These are phyloP conservation scores for Seira musarum DNA, from an alignment of 2,888 invertebrate genomes.

Conservation along the genomic window DNA sequence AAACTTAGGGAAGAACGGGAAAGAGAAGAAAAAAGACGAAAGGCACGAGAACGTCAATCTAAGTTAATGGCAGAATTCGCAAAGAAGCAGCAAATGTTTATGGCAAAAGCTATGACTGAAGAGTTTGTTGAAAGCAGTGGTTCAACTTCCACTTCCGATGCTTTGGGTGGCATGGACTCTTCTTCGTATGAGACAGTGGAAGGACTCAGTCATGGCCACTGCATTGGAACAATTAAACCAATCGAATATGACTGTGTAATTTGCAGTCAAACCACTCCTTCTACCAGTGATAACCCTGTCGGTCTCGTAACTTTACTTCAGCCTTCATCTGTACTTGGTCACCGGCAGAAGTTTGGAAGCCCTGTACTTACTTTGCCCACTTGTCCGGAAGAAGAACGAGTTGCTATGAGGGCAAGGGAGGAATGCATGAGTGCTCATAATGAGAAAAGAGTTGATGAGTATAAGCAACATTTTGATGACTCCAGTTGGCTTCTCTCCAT, in stretches of 20 bases:
- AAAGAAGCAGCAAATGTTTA: conserved; percentile 90
- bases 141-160: conserved; percentile 57
- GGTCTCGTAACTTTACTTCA: conserved; percentile 91
- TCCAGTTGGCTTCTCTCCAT: conserved; percentile 86
- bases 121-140: conserved; percentile 74
- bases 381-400: conserved; percentile 78
- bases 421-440: conserved; percentile 83
- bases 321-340: conserved; percentile 91
- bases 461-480: conserved; percentile 83
- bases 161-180: conserved; percentile 13
- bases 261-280: conserved; percentile 91
- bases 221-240: conserved; percentile 70
- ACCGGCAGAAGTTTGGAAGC: conserved; percentile 71
- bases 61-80: conserved; percentile 96
- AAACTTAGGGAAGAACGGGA: conserved; percentile 79
- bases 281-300: conserved; percentile 87
- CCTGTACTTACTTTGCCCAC: conserved; percentile 78
- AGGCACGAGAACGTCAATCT: conserved; percentile 91
- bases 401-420: conserved; percentile 74
- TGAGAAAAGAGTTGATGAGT: conserved; percentile 83
- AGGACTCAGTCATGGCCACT: conserved; percentile 72
- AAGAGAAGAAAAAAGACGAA: conserved; percentile 85
- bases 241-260: conserved; percentile 95
- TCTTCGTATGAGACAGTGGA: conserved; percentile 72
- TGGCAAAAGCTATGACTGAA: conserved; percentile 81